A percentile compares a stretch with the other conserved stretches of the same genome.
These are phyloP conservation scores for Drosophila formosana DNA, from an alignment of 2,888 invertebrate species.

Conservation along the genomic window DNA sequence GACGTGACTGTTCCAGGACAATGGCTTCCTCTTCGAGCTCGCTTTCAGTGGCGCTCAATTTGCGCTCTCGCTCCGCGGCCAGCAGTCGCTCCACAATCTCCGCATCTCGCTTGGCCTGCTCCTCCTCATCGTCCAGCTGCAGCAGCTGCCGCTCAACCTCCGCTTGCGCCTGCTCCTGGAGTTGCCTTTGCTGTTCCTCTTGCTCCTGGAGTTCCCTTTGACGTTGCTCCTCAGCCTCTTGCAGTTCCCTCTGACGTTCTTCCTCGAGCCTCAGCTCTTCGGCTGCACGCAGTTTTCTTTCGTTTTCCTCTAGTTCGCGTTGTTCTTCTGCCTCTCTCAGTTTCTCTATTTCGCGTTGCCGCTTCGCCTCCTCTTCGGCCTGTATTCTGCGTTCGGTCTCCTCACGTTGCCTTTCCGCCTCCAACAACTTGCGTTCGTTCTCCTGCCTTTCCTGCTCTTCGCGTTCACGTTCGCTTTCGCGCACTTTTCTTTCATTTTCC, in stretches of 20 bases:
- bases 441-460: slow-evolving; percentile 48
- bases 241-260: slow-evolving; percentile 51
- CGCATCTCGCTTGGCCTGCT: slow-evolving; percentile 60
- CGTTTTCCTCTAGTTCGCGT: slow-evolving; percentile 55
- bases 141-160: slow-evolving; percentile 44
- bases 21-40: slow-evolving; percentile 69
- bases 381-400: slow-evolving; percentile 33
- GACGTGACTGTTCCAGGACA: slow-evolving; percentile 45
- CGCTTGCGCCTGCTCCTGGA: slow-evolving; percentile 41
- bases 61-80: slow-evolving; percentile 67
- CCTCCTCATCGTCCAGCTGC: slow-evolving; percentile 55
- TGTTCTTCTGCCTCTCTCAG: slow-evolving; percentile 46
- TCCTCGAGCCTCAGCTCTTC: slow-evolving; percentile 41
- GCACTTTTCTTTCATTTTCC: slow-evolving; percentile 32
- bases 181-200: slow-evolving; percentile 44
- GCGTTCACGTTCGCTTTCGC: slow-evolving; percentile 12
- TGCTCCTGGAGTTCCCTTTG: slow-evolving; percentile 43
- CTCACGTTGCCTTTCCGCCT: slow-evolving; percentile 40
- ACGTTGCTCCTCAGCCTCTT: slow-evolving; percentile 29
- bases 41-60: slow-evolving; percentile 68
- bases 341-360: slow-evolving; percentile 45
- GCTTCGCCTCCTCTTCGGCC: slow-evolving; percentile 39
- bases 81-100: slow-evolving; percentile 65
- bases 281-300: slow-evolving; percentile 44
- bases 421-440: slow-evolving; percentile 47